phyloP scores from a whole-genome alignment of 92 coral and sea anemone genomes.

The Epizoanthus fatuus region DNA sequence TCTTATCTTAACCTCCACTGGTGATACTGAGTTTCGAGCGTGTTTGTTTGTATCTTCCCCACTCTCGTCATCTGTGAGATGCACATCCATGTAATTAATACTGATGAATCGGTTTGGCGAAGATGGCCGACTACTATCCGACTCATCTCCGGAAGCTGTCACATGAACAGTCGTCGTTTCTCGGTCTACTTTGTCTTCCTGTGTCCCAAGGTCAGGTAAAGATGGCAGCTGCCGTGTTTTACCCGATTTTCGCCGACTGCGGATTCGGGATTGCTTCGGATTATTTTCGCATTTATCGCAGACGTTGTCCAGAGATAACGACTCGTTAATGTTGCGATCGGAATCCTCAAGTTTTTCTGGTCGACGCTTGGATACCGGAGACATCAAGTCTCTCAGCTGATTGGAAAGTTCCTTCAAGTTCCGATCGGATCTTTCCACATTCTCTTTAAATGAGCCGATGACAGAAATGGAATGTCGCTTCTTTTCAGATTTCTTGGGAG shows the following conservation, averaged over 20 bases:
- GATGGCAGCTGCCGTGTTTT: constrained; percentile 32
- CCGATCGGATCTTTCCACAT: constrained; percentile 67
- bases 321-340: constrained; percentile 37
- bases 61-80: constrained; percentile 2
- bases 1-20: constrained; percentile 62
- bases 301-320: constrained; percentile 40
- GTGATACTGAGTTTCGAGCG: constrained; percentile 15
- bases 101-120: constrained; percentile 26
- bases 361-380: constrained; percentile 61
- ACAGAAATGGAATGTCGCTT: constrained; percentile 73
- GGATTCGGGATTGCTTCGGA: constrained; percentile 31
- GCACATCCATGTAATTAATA: constrained; percentile 16
- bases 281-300: neutral
- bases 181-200: neutral
- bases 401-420: constrained; percentile 79
- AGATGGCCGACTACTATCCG: constrained; percentile 1
- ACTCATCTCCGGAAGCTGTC: constrained; percentile 5
- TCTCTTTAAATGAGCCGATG: constrained; percentile 52
- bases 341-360: constrained; percentile 44
- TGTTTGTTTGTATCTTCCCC: neutral
- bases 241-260: constrained; percentile 9
- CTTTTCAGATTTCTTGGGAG: constrained; percentile 70
- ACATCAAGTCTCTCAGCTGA: constrained; percentile 76
- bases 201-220: neutral
- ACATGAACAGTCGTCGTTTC: constrained; percentile 12